Base-by-base conservation (phyloP, 2,888 invertebrate genomes). In the Melanophora roralis region DNA sequence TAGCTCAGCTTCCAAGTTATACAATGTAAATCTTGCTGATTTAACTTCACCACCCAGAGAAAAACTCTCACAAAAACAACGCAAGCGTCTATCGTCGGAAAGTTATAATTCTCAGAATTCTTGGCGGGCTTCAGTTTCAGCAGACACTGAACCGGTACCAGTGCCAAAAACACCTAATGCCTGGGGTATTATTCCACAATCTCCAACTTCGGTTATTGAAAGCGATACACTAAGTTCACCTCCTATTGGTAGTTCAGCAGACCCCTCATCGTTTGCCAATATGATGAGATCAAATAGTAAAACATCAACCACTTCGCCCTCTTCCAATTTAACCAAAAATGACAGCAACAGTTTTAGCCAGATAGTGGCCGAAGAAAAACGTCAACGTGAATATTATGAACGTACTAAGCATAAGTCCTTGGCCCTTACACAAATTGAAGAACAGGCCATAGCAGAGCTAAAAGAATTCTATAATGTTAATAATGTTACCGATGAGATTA, bases 371-470 rank as follows among this genome's bases (percentile, higher is more conserved):
- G 94, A 94, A 83, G 95, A 96, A 88, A 92, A 91, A 83, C 93
- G 94, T 68, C 94, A 94, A 85, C 93, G 93, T 80, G 94, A 94
- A 82, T 93, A 94, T 85, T 92, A 92, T 81, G 92, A 93, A 1
- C 93, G 94, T 86, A 93, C 94, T 84, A 93, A 93, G 86, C 93
- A 93, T 7, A 96, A 96, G 88, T 93, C 94, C 0, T 90, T 96
- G 23, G 89, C 91, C 73, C 90, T 94, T 82, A 96, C 96, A 14
- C 96, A 96, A 93, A 96, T 96, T 83, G 97, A 97, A 91, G 97
- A 97, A 88, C 93, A 93, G 87, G 97, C 97, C 0, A 95, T 97
- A 83, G 93, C 94, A 78, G 95, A 96, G 83, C 89, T 97, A 75
- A 91, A 93, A 71, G 91, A 91, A 75, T 94, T 95, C 88, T 97